Evolutionary conservation across 1,140 invertebrate species (phyloP).

Genomic region (Anastrepha ludens): DNA sequence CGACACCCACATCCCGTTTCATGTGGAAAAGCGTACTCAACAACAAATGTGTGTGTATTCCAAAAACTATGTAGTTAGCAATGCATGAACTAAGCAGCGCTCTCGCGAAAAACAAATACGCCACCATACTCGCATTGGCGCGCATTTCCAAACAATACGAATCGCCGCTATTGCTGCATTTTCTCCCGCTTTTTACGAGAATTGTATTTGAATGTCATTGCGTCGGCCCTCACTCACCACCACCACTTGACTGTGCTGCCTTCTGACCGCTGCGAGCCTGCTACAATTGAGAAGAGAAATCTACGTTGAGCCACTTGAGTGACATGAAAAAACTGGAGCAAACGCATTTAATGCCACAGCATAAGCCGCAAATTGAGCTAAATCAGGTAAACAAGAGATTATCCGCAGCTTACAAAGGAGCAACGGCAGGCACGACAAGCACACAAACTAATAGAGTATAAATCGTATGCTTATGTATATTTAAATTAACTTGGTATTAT

Average conservation of each 20-base stretch:
- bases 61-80: too few species aligned
- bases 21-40: too few species aligned
- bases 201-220: background rate
- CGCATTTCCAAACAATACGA: constrained; percentile 3
- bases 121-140: background rate
- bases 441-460: background rate
- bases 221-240: background rate
- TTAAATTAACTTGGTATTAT: constrained; percentile 29
- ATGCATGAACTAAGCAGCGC: background rate
- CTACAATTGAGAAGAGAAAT: constrained; percentile 73
- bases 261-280: constrained; percentile 62
- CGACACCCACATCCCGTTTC: too few species aligned
- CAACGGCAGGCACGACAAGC: background rate
- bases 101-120: background rate
- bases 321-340: constrained; percentile 55
- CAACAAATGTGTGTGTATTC: too few species aligned
- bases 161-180: background rate
- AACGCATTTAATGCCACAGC: background rate
- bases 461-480: background rate
- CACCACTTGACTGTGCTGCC: constrained; percentile 34
- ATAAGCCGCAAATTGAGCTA: constrained; percentile 42
- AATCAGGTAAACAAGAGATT: constrained; percentile 53
- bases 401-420: constrained; percentile 30
- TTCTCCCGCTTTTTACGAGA: background rate
- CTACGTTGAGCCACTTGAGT: constrained; percentile 72